phyloP scores from a whole-genome alignment of 2,888 invertebrate genomes.

The Sminthurinus aureus region DNA sequence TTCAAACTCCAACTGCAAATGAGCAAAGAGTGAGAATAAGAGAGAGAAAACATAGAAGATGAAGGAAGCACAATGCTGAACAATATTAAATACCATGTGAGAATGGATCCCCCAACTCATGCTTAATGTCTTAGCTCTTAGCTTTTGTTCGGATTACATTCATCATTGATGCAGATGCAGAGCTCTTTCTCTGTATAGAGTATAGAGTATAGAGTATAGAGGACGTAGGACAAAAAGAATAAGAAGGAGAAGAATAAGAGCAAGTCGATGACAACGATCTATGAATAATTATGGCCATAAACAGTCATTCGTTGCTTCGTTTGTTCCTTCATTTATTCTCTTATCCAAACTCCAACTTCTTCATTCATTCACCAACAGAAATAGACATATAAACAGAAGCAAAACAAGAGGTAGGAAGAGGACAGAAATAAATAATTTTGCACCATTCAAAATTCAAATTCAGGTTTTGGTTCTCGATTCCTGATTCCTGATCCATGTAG shows the following conservation, averaged over 20 bases:
- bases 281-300: neutral
- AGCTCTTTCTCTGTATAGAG: too few species aligned
- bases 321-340: neutral
- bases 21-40: neutral
- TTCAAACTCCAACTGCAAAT: neutral
- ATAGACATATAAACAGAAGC: too few species aligned
- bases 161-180: conserved; percentile 17
- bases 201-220: too few species aligned
- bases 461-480: too few species aligned
- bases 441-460: too few species aligned
- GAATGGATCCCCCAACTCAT: neutral
- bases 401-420: too few species aligned
- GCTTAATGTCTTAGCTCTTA: conserved; percentile 26
- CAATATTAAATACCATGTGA: conserved; percentile 15
- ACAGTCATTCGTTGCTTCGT: conserved; percentile 16
- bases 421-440: neutral
- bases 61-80: neutral
- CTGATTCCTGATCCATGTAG: too few species aligned
- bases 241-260: too few species aligned
- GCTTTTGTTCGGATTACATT: conserved; percentile 26
- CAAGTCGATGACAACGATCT: neutral
- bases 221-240: too few species aligned
- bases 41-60: neutral
- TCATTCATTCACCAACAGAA: neutral
- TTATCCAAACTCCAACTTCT: neutral